Conservation (phyloP, 1,140 invertebrate species). For the Chelonus insularis region DNA sequence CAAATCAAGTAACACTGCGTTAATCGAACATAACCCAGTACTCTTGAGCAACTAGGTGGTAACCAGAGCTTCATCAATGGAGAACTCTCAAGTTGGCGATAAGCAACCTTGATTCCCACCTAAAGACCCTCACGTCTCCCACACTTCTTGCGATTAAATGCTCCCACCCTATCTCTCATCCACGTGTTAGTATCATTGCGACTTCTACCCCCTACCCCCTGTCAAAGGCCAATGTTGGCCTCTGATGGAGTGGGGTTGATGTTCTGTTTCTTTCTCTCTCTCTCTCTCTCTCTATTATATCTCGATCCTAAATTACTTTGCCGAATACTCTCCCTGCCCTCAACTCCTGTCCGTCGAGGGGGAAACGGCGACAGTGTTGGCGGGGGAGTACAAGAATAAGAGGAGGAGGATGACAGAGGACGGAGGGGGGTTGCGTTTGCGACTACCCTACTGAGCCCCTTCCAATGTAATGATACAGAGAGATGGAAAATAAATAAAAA, state of each 20-base stretch:
- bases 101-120: not conserved
- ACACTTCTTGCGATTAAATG: not conserved
- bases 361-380: slow-evolving; percentile 3
- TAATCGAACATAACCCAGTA: too few relatives aligned
- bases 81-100: not conserved
- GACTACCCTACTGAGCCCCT: not conserved
- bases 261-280: slow-evolving; percentile 12
- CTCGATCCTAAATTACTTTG: slow-evolving; percentile 41
- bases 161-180: slow-evolving; percentile 3
- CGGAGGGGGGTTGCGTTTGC: slow-evolving; percentile 1
- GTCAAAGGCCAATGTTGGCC: slow-evolving; percentile 29
- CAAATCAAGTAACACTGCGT: too few relatives aligned
- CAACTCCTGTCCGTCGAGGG: slow-evolving; percentile 11
- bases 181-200: slow-evolving; percentile 4
- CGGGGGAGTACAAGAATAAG: slow-evolving; percentile 5
- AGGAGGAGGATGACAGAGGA: not conserved
- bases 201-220: slow-evolving; percentile 23
- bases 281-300: slow-evolving; percentile 33
- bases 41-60: too few relatives aligned
- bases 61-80: too few relatives aligned
- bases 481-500: slow-evolving; percentile 2
- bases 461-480: not conserved
- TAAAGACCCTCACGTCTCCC: not conserved
- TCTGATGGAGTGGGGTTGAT: slow-evolving; percentile 35
- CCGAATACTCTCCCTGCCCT: slow-evolving; percentile 48